Evolutionary conservation across 2,888 invertebrate genomes (phyloP).

Genomic region (Orthonychiurus folsomi): DNA sequence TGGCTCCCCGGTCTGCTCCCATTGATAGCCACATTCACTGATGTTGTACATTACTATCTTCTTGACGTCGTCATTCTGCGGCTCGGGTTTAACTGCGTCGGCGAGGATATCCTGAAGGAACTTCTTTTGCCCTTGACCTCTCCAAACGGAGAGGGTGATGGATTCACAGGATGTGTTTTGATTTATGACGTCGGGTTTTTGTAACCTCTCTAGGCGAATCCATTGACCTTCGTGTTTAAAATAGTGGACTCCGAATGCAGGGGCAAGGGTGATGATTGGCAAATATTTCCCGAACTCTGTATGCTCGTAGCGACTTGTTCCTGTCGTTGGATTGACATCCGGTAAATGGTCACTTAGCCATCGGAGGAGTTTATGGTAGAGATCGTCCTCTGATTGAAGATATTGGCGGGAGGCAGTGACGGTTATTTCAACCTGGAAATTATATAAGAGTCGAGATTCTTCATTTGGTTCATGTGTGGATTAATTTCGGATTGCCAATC

Average conservation of each 20-base stretch:
- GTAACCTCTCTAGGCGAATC: not conserved
- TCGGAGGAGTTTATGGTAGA: not conserved
- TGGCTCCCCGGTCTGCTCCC: slow-evolving; percentile 92
- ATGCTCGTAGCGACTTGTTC: not conserved
- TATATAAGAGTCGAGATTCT: not conserved
- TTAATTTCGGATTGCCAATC: too few relatives aligned
- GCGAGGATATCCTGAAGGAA: not conserved
- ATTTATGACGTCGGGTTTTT: not conserved
- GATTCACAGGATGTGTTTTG: not conserved
- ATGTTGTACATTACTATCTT: not conserved
- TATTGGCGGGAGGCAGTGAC: not conserved
- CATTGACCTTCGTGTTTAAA: not conserved
- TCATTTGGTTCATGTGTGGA: not conserved
- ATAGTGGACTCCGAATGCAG: not conserved
- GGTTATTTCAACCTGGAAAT: not conserved
- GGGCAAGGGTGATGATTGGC: not conserved
- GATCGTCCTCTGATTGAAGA: not conserved
- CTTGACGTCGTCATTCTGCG: not conserved
- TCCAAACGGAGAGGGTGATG: not conserved
- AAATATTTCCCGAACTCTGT: not conserved
- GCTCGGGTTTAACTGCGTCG: not conserved
- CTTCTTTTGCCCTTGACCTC: not conserved
- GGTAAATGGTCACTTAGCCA: not conserved
- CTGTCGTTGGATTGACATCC: not conserved
- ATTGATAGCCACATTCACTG: slow-evolving; percentile 43